Evolutionary conservation across 2,888 invertebrate species (phyloP), one percentile per base, ranked within the genome.

Genomic region (Galeopsomyia nigrocyanea): DNA sequence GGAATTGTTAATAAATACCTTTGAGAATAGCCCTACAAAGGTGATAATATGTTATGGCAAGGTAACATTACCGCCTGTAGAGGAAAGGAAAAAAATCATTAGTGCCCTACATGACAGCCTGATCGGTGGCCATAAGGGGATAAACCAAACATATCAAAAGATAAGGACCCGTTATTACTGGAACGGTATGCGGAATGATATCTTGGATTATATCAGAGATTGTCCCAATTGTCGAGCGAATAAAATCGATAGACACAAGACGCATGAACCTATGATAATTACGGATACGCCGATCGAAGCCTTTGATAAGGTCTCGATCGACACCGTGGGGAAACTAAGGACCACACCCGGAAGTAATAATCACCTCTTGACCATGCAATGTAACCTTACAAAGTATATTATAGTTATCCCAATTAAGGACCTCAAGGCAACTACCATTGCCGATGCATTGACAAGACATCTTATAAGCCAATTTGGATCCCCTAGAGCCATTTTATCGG

Each of bases 211-310:
- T 22, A 57, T 79, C 0, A 19, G 66, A 2, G 26, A 19, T 0
- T 79, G 78, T 51, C 61, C 56, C 0, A 58, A 68, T 0, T 81
- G 77, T 53, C 76, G 77, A 19, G 71, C 76, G n/a, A 66, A 75
- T 19, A 78, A 78, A 56, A 58, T 74, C 0, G 74, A 71, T 0
- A 50, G 74, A 2, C 61, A 65, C 0, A 71, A 72, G 51, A 68
- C 72, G 0, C 14, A 64, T 31, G 76, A 77, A 39, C 78, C 79
- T 0, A 67, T 81, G 75, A 61, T 77, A 0, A 61, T 75, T 1
- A 78, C 71, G 0, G 75, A 78, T 21, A 77, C 71, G 0, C 76
- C 75, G 0, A 57, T 65, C 0, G 68, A 75, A 49, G 55, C 68
- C 0, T 78, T 77, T 14, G 70, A 77, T 9, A 77, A 77, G 13